Evolutionary conservation across 2,888 invertebrate species (phyloP), one percentile per base, ranked within the genome.

Genomic region (Cheilosia impressa): DNA sequence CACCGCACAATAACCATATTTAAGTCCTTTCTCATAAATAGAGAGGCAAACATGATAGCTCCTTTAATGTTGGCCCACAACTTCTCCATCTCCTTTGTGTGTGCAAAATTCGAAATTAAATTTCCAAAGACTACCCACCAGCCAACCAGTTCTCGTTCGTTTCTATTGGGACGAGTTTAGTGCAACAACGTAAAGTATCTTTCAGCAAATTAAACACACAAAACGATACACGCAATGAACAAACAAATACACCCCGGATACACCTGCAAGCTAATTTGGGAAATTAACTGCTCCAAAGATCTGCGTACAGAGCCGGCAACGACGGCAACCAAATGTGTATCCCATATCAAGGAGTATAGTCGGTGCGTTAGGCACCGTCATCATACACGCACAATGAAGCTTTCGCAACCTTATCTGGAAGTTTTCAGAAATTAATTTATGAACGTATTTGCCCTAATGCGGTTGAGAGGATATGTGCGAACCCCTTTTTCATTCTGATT

Each of bases 351-450:
- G 38, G 38, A 38, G 13, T 13, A 13, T 0, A 31, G 27, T 27
- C 10, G 34, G 13, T 13, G 10, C 1, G 10, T 2, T 45, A 47
- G 62, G 31, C 19, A 63, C 17, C 45, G n/a, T 3, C 17, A 17
- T 24, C 43, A n/a, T 24, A 15, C 34, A 7, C 1, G 22, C 50
- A 19, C 50, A 4, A 27, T 17, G 43, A 72, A n/a, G 43, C 15
- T 47, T 17, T n/a, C 63, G 52, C 38, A 63, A 34, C 63, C 15
- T 45, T 55, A 38, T 55, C 47, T 45, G 9, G 6, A 22, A 60
- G 53, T 53, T 68, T 68, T 19, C 34, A 53, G 45, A 60, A 77
- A 68, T 66, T 68, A 68, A 68, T 77, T 77, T 68, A 68, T 77
- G 68, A 77, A 62, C 45, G 52, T 41, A 53, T 60, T 77, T 60